These are phyloP conservation scores for Sprattus sprattus DNA, from an alignment of 2,113 vertebrate species.

Conservation along the genomic window DNA sequence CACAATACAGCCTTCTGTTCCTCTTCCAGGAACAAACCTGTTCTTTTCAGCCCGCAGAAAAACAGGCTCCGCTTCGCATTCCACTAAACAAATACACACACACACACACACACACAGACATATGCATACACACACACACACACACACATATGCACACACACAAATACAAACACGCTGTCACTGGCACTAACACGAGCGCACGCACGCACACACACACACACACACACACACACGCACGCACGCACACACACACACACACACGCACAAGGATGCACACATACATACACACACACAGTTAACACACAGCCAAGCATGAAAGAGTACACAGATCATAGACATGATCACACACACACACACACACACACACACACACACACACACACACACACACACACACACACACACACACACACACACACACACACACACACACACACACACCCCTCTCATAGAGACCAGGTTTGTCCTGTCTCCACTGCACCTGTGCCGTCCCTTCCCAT, in stretches of 20 bases:
- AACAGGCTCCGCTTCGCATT: slow-evolving; percentile 55
- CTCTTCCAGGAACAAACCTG: slow-evolving; percentile 72
- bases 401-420: background rate
- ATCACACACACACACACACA: background rate
- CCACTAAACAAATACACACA: slow-evolving; percentile 43
- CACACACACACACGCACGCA: slow-evolving; percentile 13
- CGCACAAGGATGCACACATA: background rate
- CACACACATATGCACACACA: too few species aligned
- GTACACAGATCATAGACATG: background rate
- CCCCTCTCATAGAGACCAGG: slow-evolving; percentile 51
- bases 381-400: background rate
- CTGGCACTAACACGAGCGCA: background rate
- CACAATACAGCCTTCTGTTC: slow-evolving; percentile 70
- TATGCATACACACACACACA: background rate
- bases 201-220: background rate
- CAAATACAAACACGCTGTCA: background rate
- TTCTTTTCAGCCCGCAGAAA: slow-evolving; percentile 61
- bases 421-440: slow-evolving; percentile 17
- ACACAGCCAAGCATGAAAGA: background rate
- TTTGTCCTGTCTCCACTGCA: slow-evolving; percentile 47
- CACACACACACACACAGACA: slow-evolving; percentile 34
- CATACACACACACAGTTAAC: background rate
- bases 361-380: background rate
- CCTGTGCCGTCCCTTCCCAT: slow-evolving; percentile 29
- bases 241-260: slow-evolving; percentile 33